These are phyloP conservation scores for Sorex maritimensis DNA, from an alignment of 2,797 vertebrate species.

Conservation along the genomic window DNA sequence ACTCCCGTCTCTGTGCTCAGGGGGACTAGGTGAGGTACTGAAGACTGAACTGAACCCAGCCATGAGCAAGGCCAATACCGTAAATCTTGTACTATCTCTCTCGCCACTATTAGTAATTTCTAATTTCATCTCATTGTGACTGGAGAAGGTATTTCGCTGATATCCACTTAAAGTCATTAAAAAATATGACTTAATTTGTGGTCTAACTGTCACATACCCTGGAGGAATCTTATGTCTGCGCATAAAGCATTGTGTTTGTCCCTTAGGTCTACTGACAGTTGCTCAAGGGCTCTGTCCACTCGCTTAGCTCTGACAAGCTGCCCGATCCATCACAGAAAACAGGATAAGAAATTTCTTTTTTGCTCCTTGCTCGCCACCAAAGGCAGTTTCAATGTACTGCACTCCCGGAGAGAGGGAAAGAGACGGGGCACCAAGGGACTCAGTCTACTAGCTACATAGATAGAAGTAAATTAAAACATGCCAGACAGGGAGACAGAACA, in stretches of 20 bases:
- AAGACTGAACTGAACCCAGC: too few relatives aligned
- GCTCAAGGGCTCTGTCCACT: background rate
- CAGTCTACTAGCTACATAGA: too few relatives aligned
- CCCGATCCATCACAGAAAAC: background rate
- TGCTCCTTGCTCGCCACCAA: background rate
- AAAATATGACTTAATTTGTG: too few relatives aligned
- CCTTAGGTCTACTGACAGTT: background rate
- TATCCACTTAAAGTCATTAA: background rate
- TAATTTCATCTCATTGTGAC: background rate
- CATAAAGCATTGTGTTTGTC: background rate
- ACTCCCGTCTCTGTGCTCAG: too few relatives aligned
- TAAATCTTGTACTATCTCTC: too few relatives aligned
- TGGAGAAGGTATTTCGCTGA: background rate
- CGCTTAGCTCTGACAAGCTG: background rate
- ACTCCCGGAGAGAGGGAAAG: background rate
- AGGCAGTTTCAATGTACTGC: background rate
- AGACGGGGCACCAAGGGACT: accelerated
- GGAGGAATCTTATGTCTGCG: accelerated
- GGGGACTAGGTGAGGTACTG: too few relatives aligned
- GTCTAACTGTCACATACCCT: background rate
- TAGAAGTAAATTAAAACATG: too few relatives aligned
- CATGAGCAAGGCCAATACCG: too few relatives aligned
- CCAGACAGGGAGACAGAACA: too few relatives aligned
- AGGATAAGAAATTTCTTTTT: background rate
- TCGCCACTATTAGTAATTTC: background rate